Evolutionary conservation across 2,113 vertebrate genomes (phyloP).

Genomic region (Camelus bactrianus): DNA sequence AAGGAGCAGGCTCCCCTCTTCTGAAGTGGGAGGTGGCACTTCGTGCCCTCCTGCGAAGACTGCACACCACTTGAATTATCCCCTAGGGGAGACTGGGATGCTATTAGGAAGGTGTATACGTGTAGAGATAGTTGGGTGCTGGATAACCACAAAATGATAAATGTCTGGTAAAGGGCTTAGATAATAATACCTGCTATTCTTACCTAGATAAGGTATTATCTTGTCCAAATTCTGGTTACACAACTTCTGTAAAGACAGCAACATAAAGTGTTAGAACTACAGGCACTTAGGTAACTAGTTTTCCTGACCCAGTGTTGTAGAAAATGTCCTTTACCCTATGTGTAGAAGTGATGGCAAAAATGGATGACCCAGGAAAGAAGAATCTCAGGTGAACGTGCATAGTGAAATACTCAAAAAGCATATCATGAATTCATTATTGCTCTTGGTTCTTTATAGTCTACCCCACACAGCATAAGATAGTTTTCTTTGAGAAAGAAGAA

Average conservation of each 20-base stretch:
- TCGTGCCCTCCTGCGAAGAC: neutral
- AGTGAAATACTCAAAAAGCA: neutral
- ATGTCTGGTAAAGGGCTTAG: neutral
- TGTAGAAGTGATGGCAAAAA: neutral
- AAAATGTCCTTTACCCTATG: neutral
- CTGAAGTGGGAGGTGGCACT: neutral
- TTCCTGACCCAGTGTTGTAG: neutral
- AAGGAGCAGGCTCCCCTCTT: neutral
- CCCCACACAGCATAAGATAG: neutral
- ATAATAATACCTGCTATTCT: neutral
- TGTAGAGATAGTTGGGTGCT: neutral
- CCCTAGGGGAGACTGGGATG: neutral
- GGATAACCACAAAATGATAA: neutral
- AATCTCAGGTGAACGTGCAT: neutral
- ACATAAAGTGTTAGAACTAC: neutral
- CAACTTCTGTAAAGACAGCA: neutral
- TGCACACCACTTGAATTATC: neutral
- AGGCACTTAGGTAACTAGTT: neutral
- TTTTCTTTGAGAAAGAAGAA: slow-evolving; percentile 4
- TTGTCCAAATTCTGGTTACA: neutral
- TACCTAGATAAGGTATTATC: neutral
- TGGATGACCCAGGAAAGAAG: neutral
- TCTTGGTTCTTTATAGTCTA: neutral
- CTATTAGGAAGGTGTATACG: neutral
- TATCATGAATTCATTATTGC: neutral